These are phyloP conservation scores for Drosophila acutilabella DNA, from an alignment of 2,888 invertebrate genomes.

Conservation along the genomic window DNA sequence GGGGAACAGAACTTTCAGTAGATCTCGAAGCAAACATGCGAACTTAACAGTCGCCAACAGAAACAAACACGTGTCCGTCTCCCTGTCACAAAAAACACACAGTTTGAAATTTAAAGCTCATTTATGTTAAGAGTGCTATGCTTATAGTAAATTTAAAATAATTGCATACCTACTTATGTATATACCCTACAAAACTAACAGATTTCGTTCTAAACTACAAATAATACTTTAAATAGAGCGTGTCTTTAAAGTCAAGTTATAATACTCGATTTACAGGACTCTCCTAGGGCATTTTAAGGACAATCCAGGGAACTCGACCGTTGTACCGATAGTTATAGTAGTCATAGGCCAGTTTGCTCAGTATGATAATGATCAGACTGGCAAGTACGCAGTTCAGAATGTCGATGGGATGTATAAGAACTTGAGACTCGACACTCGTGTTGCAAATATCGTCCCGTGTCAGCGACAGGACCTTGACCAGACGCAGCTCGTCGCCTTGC, in stretches of 20 bases:
- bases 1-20: too few relatives aligned
- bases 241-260: not conserved
- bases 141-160: not conserved
- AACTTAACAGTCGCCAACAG: too few relatives aligned
- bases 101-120: too few relatives aligned
- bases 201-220: not conserved
- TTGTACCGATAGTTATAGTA: constrained; percentile 92
- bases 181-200: not conserved
- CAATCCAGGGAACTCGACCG: constrained; percentile 93
- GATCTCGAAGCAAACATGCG: too few relatives aligned
- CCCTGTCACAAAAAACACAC: too few relatives aligned
- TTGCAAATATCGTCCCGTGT: constrained; percentile 90
- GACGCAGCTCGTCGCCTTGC: constrained; percentile 83
- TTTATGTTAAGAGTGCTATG: too few relatives aligned
- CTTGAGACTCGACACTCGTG: constrained; percentile 85
- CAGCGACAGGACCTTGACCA: constrained; percentile 89
- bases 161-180: not conserved
- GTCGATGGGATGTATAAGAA: constrained; percentile 89
- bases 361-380: constrained; percentile 89
- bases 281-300: constrained; percentile 89
- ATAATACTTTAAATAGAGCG: not conserved
- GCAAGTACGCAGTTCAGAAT: constrained; percentile 90
- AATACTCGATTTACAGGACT: constrained; percentile 13
- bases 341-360: constrained; percentile 92
- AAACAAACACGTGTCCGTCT: too few relatives aligned